Percentiles rank a stretch among this genome's conserved stretches.
phyloP scores from a whole-genome alignment of 2,888 invertebrate genomes.

The Trichogramma evanescens region DNA sequence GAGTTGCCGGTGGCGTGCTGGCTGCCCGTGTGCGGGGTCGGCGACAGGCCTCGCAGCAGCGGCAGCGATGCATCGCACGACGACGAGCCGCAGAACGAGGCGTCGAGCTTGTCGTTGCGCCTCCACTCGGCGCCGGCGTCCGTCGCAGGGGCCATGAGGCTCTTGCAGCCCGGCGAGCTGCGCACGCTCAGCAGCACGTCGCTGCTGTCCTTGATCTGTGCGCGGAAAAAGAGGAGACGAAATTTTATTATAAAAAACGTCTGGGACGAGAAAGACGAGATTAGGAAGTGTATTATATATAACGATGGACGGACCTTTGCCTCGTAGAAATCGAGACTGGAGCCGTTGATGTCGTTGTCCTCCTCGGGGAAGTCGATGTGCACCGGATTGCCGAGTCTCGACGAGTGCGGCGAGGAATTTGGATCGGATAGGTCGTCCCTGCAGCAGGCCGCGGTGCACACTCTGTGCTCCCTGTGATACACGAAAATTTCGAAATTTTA shows the following conservation, averaged over 20 bases:
- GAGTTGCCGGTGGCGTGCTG: slow-evolving; percentile 38
- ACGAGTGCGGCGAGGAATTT: slow-evolving; percentile 36
- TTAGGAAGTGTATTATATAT: background rate
- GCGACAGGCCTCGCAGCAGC: slow-evolving; percentile 50
- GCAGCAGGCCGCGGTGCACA: slow-evolving; percentile 45
- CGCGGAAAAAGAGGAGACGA: no score
- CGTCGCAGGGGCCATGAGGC: slow-evolving; percentile 42
- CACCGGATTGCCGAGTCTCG: slow-evolving; percentile 36
- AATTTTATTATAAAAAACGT: no score
- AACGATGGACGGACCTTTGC: slow-evolving; percentile 31
- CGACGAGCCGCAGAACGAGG: slow-evolving; percentile 11
- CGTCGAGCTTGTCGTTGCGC: slow-evolving; percentile 31
- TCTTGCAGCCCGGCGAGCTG: slow-evolving; percentile 42
- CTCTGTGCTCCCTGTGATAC: slow-evolving; percentile 37
- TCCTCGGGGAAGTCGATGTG: slow-evolving; percentile 37
- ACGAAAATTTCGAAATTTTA: background rate
- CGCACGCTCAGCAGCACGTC: slow-evolving; percentile 41
- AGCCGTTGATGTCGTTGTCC: slow-evolving; percentile 37
- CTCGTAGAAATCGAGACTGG: slow-evolving; percentile 40
- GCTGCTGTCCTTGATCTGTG: slow-evolving; percentile 30
- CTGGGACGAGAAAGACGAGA: background rate
- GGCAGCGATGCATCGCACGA: slow-evolving; percentile 52
- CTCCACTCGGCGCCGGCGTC: slow-evolving; percentile 44
- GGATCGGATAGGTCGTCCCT: slow-evolving; percentile 42
- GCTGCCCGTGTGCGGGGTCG: slow-evolving; percentile 26